phyloP scores from a whole-genome alignment of 2,888 invertebrate species.

The Phyllotreta cruciferae region DNA sequence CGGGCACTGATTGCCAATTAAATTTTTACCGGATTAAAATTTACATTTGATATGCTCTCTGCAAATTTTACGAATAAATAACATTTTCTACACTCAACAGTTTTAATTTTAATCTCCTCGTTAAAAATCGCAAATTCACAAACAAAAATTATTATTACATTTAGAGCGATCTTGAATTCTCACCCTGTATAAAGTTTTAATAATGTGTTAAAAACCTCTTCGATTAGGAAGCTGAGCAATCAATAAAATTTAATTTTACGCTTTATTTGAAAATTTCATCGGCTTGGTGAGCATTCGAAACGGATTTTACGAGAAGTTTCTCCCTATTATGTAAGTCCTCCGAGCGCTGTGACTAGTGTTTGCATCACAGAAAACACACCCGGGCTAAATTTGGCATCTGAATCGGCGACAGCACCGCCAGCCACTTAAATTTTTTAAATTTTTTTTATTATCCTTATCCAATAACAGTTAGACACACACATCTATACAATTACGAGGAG shows the following conservation, averaged over 20 bases:
- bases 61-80: not conserved
- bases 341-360: constrained; percentile 56
- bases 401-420: constrained; percentile 47
- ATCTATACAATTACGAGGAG: constrained; percentile 52
- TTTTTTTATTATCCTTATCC: constrained; percentile 48
- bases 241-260: not conserved
- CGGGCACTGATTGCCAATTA: constrained; percentile 10
- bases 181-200: too few species aligned
- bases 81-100: not conserved
- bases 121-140: not conserved
- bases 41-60: constrained; percentile 25
- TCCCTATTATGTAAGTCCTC: constrained; percentile 30
- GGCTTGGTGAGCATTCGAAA: constrained; percentile 23
- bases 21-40: constrained; percentile 7
- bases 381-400: constrained; percentile 56
- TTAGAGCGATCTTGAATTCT: too few species aligned
- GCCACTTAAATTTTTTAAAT: constrained; percentile 42
- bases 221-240: not conserved
- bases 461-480: constrained; percentile 51
- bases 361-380: constrained; percentile 54
- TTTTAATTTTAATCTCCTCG: not conserved
- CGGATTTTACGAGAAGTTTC: constrained; percentile 22
- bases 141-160: too few species aligned
- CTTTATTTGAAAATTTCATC: constrained; percentile 10
- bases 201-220: not conserved